Base-by-base conservation (phyloP, 2,888 invertebrate genomes). In the Pseudoips prasinana region DNA sequence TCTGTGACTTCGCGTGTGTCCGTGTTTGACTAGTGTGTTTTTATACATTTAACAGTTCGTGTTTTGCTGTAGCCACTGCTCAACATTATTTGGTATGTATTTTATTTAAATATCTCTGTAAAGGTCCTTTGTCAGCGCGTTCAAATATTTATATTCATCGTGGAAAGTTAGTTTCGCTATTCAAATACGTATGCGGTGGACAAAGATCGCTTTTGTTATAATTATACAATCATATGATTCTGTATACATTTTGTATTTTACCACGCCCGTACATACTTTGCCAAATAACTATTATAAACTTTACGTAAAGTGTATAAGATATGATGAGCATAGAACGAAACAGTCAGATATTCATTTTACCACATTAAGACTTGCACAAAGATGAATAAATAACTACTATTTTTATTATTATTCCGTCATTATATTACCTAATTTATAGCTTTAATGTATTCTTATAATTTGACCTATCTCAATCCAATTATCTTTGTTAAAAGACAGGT, bases 81-180 rank as follows among this genome's bases (percentile, higher is more conserved):
- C 59, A 58, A 55, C 26, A 11, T 38, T 24, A 47, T 41, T 50
- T 46, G 56, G 56, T 56, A 56, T 34, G 56, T 56, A 51, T 48
- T 43, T 40, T 41, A 42, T 42, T 40, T 28, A 19, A 39, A 34
- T 41, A 43, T 33, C 32, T 39, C 32, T 38, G 29, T 24, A 11
- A 10, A 26, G 14, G 25, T 22, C 33, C 35, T 52, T 48, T 48
- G 44, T 44, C 36, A n/a, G n/a, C 17, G 1, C 23, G n/a, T 46
- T 39, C 11, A 25, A 36, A 8, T 46, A 41, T 41, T 51, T 37
- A 22, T 28, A 31, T 39, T 35, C 22, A 27, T 36, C 34, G 37
- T 48, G 34, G 48, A 50, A 50, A 54, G 49, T 48, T 28, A 35
- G 33, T 33, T 34, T 33, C 17, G 24, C 35, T 54, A 39, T 53